A percentile compares a stretch with the other conserved stretches of the same genome.
These are phyloP conservation scores for Calameuta filiformis DNA, from an alignment of 2,888 invertebrate species.

Conservation along the genomic window DNA sequence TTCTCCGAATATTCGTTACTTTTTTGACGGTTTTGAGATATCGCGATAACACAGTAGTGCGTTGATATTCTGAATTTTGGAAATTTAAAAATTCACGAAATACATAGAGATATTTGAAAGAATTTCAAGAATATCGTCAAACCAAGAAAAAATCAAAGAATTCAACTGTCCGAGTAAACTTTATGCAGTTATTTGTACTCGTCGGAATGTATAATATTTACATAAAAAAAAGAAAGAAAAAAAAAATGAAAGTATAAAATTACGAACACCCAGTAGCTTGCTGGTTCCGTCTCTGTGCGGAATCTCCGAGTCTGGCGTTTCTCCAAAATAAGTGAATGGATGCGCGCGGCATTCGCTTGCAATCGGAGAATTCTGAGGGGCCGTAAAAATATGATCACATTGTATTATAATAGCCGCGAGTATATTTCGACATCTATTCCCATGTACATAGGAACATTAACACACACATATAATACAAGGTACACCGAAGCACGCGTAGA, in stretches of 20 bases:
- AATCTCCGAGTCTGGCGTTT: conserved; percentile 28
- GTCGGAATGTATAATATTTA: background rate
- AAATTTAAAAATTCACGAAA: background rate
- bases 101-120: background rate
- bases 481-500: background rate
- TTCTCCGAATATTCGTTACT: too few relatives aligned
- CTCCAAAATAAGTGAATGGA: conserved; percentile 32
- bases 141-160: background rate
- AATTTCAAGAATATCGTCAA: background rate
- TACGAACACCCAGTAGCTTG: background rate
- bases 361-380: conserved; percentile 34
- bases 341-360: conserved; percentile 18
- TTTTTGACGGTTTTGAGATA: background rate
- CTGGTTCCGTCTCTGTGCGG: background rate
- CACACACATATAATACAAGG: background rate
- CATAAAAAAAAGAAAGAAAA: background rate
- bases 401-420: conserved; percentile 30
- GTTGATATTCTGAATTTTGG: background rate
- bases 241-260: background rate
- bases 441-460: background rate
- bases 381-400: conserved; percentile 27
- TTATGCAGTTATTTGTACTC: background rate
- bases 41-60: too few relatives aligned
- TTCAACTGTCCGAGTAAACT: background rate
- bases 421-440: conserved; percentile 39